A percentile compares a stretch with the other conserved stretches of the same genome.
Conservation (phyloP, 2,113 vertebrate species). For the Archocentrus centrarchus region DNA sequence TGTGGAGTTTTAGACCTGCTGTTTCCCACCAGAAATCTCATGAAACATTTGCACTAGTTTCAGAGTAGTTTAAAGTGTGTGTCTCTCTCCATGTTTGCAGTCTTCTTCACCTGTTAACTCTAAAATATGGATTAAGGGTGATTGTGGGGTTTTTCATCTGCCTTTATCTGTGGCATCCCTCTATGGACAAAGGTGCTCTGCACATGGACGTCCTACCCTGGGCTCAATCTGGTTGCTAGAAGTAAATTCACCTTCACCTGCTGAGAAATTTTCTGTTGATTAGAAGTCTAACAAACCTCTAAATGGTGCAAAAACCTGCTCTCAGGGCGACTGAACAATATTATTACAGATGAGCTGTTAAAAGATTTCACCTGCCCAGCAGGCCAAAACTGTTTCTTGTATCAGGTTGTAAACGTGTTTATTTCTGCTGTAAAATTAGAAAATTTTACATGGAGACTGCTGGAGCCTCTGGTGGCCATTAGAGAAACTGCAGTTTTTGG, state of each 20-base stretch:
- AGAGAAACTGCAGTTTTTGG: neutral
- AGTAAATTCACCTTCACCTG: neutral
- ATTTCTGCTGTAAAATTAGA: fast-evolving
- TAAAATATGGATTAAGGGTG: neutral
- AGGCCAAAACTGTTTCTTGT: neutral
- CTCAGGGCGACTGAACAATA: neutral
- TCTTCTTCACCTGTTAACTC: neutral
- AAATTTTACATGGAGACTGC: neutral
- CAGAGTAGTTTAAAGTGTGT: neutral
- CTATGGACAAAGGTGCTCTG: too few relatives aligned
- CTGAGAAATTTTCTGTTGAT: neutral
- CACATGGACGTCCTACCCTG: neutral
- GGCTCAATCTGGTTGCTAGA: neutral
- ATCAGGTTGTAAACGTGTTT: neutral
- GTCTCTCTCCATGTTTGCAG: neutral
- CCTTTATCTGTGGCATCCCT: too few relatives aligned
- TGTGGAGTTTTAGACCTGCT: neutral
- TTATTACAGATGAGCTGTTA: neutral
- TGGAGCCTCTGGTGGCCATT: neutral
- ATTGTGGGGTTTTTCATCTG: neutral
- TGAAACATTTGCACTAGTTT: neutral
- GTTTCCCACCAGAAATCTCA: neutral
- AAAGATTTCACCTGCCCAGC: neutral
- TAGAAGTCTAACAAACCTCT: neutral
- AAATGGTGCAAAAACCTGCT: fast-evolving